Conservation (phyloP, 1,140 invertebrate species). For the Drosophila pseudoobscura region DNA sequence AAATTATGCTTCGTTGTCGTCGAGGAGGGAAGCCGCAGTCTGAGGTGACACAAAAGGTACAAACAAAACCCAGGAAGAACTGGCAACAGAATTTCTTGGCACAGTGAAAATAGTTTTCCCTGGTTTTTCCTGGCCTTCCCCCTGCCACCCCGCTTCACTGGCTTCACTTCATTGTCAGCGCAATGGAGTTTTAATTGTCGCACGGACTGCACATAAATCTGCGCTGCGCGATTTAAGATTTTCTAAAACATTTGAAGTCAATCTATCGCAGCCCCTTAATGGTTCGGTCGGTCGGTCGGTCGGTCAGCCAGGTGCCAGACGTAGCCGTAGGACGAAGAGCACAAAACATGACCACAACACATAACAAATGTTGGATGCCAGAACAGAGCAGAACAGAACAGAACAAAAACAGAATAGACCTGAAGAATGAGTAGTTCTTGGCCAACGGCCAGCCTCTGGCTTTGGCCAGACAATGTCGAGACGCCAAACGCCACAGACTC, state of each 20-base stretch:
- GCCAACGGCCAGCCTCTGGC: slow-evolving; percentile 39
- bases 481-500: slow-evolving; percentile 33
- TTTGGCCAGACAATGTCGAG: slow-evolving; percentile 11
- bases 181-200: slow-evolving; percentile 75
- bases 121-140: slow-evolving; percentile 3
- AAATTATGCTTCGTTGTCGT: slow-evolving; percentile 79
- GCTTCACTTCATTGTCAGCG: slow-evolving; percentile 38
- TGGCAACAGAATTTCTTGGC: slow-evolving; percentile 59
- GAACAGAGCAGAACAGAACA: not conserved
- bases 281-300: not conserved
- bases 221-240: slow-evolving; percentile 63
- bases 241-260: slow-evolving; percentile 73
- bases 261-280: slow-evolving; percentile 59
- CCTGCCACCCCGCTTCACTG: slow-evolving; percentile 20
- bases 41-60: slow-evolving; percentile 71
- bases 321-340: slow-evolving; percentile 14
- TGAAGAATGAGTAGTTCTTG: slow-evolving; percentile 16
- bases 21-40: slow-evolving; percentile 7
- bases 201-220: slow-evolving; percentile 64
- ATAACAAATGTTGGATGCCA: not conserved
- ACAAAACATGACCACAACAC: slow-evolving; percentile 40
- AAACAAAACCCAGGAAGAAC: slow-evolving; percentile 17
- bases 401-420: not conserved
- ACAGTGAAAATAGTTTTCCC: slow-evolving; percentile 25
- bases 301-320: slow-evolving; percentile 58